Evolutionary conservation across 2,113 vertebrate species (phyloP).

Genomic region (Atherinomorus stipes): DNA sequence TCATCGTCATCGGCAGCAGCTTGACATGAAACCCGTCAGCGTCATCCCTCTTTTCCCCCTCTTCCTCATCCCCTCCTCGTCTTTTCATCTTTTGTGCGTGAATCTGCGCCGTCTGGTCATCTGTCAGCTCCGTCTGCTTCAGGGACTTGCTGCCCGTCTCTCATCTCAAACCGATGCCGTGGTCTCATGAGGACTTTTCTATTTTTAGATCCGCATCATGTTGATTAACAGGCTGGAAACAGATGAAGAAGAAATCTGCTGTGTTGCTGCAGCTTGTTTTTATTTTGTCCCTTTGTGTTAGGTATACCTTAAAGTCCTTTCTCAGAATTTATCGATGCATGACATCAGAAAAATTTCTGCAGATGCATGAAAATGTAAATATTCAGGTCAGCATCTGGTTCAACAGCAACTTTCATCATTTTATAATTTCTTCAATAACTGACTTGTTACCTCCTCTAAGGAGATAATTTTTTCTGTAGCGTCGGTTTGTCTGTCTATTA

Average conservation of each 20-base stretch:
- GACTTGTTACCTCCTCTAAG: neutral
- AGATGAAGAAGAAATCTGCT: neutral
- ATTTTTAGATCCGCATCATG: conserved; percentile 18
- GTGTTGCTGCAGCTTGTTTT: neutral
- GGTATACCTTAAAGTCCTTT: no score
- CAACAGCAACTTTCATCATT: no score
- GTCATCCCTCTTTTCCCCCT: conserved; percentile 22
- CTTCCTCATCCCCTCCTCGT: neutral
- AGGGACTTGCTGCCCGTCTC: conserved; percentile 8
- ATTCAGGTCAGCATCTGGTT: no score
- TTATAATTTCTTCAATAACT: neutral
- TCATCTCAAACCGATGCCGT: neutral
- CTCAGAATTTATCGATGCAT: no score
- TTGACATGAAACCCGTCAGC: no score
- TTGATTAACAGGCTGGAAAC: conserved; percentile 11
- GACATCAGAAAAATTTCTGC: no score
- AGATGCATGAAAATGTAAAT: no score
- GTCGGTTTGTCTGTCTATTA: no score
- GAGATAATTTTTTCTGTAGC: no score
- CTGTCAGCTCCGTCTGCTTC: conserved; percentile 18
- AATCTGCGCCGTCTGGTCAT: no score
- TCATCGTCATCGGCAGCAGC: no score
- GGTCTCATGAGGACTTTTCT: conserved; percentile 12
- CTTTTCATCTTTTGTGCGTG: neutral
- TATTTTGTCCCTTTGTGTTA: no score